phyloP scores from a whole-genome alignment of 2,797 vertebrate species.

The Leucoraja ocellata region DNA sequence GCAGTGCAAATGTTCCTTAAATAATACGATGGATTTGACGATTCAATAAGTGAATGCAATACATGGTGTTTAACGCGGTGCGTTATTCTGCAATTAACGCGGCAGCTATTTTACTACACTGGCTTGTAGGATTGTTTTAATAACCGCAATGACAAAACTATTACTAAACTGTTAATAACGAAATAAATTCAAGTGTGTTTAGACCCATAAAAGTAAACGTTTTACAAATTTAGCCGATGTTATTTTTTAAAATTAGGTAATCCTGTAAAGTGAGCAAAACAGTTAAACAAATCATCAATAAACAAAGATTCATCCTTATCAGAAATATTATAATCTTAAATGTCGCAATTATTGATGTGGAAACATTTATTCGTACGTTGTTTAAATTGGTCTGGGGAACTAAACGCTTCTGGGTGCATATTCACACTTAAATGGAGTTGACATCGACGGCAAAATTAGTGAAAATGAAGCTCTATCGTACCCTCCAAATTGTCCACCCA shows the following conservation, averaged over 20 bases:
- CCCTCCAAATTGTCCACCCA: not conserved
- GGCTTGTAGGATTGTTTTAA: not conserved
- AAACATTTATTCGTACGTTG: not conserved
- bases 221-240: not conserved
- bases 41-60: not conserved
- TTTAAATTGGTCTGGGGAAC: not conserved
- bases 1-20: not conserved
- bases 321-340: not conserved
- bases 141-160: no score
- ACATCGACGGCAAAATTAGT: not conserved
- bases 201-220: not conserved
- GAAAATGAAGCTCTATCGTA: not conserved
- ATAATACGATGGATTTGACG: not conserved
- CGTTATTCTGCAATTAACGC: not conserved
- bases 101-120: not conserved
- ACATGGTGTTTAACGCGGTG: not conserved
- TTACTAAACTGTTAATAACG: not conserved
- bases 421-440: not conserved
- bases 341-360: not conserved
- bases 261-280: not conserved
- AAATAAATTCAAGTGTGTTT: not conserved
- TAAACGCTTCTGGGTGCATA: not conserved
- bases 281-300: not conserved
- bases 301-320: not conserved
- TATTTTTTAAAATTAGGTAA: no score